Base-by-base conservation (phyloP, 2,113 vertebrate genomes). In the Pterocles burchelli region DNA sequence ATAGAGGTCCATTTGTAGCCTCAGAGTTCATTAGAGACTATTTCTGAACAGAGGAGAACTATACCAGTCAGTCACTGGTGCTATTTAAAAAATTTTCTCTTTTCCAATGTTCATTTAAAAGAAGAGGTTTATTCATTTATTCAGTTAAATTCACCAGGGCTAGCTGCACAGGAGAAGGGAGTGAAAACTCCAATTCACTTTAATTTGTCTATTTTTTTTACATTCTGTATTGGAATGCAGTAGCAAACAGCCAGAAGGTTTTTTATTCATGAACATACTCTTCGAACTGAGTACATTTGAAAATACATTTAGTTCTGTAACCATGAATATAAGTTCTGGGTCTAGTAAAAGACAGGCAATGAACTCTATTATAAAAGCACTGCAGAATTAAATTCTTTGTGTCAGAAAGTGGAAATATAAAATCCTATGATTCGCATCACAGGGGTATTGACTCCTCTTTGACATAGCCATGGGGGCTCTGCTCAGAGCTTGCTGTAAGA, bases 101-200 rank as follows among this genome's bases (percentile, higher is more conserved):
- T 83, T 93, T 91, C 78, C 83, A 92, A 22, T 57, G 43, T 93
- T 95, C 57, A 75, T 89, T 84, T 90, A 80, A 92, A 94, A 95
- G 21, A 96, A 86, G 80, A 94, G 49, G 26, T 92, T 95, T 95
- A 96, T 97, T 96, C 89, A 95, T 94, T 83, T 92, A 85, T 93
- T 88, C 65, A 86, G 71, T 92, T 84, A 76, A 96, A 95, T 88
- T 93, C 94, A 76, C 61, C 31, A 73, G 88, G 79, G 76, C 51
- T 45, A 71, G 43, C 65, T 90, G 62, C 18, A n/a, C 26, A 87
- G 73, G 82, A 90, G 85, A 91, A 92, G 85, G 89, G 36, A 95
- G 83, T 97, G 92, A 96, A 97, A 95, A 88, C 89, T 94, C 83
- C 80, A 81, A 92, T 97, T 97, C 91, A 96, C 33, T 95, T 95